Percentiles rank a stretch among this genome's conserved stretches.
phyloP scores from a whole-genome alignment of 2,797 vertebrate species.

The Pantherophis vulpinus region DNA sequence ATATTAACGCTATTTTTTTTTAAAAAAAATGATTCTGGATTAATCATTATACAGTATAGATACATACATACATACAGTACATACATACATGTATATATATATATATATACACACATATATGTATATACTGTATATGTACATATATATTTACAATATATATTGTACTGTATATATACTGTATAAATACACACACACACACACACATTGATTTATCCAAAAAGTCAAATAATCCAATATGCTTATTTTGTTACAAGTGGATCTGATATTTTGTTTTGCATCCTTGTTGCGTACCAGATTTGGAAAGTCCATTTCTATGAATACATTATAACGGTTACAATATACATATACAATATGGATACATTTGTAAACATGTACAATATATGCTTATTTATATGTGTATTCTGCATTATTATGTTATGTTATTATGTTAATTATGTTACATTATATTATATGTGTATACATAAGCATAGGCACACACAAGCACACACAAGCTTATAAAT shows the following conservation, averaged over 20 bases:
- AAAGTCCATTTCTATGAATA: neutral
- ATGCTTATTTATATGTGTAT: neutral
- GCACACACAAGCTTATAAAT: neutral
- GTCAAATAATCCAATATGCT: too few species aligned
- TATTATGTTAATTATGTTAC: neutral
- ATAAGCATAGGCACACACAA: neutral
- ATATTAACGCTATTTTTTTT: neutral
- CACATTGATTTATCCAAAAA: too few species aligned
- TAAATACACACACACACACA: too few species aligned
- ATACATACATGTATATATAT: too few species aligned
- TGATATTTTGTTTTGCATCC: conserved; percentile 10
- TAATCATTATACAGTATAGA: neutral
- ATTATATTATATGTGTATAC: neutral
- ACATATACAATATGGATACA: neutral
- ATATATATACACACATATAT: too few species aligned
- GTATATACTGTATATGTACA: too few species aligned
- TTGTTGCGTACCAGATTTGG: neutral
- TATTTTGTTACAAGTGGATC: neutral
- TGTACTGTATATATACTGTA: too few species aligned
- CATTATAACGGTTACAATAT: neutral
- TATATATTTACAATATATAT: too few species aligned
- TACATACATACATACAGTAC: too few species aligned
- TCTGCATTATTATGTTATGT: neutral
- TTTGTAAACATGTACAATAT: neutral
- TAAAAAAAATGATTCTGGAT: neutral